phyloP scores from a whole-genome alignment of 2,888 invertebrate species.

The Drosophila meridiana region DNA sequence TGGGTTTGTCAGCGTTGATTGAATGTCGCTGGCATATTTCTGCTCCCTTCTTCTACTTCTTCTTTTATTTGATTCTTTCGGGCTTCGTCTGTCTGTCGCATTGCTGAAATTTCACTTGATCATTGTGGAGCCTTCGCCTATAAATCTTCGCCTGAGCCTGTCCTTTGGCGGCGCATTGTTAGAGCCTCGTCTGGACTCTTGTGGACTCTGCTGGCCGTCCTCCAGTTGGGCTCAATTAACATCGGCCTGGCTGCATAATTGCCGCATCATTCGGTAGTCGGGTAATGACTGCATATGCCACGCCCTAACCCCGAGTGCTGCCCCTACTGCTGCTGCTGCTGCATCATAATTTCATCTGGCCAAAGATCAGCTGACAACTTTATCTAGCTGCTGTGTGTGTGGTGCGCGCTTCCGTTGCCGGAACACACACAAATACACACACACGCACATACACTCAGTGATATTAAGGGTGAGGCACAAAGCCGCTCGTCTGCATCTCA shows the following conservation, averaged over 20 bases:
- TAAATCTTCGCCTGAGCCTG: constrained; percentile 56
- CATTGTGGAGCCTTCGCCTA: constrained; percentile 56
- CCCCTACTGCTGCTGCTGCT: constrained; percentile 7
- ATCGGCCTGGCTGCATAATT: constrained; percentile 58
- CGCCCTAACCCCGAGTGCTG: constrained; percentile 43
- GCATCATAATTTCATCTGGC: constrained; percentile 46
- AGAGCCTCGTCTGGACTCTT: constrained; percentile 1
- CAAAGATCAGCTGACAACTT: constrained; percentile 80
- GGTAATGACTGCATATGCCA: constrained; percentile 61
- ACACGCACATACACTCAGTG: constrained; percentile 10
- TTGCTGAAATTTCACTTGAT: constrained; percentile 70
- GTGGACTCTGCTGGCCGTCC: not conserved
- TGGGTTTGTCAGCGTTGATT: constrained; percentile 56
- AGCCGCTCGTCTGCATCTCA: constrained; percentile 73
- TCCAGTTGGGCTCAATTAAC: constrained; percentile 58
- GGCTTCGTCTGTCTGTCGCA: constrained; percentile 53
- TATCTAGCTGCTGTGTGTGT: constrained; percentile 71
- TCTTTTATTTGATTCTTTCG: not conserved
- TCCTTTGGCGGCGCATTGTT: constrained; percentile 57
- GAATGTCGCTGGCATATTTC: constrained; percentile 61
- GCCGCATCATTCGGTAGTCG: constrained; percentile 69
- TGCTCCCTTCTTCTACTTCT: not conserved
- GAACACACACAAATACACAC: constrained; percentile 63
- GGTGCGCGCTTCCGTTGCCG: constrained; percentile 73
- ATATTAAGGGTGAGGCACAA: constrained; percentile 57